Percentiles rank a stretch among this genome's conserved stretches.
Conservation (phyloP, 2,888 invertebrate species). For the Troides helena region DNA sequence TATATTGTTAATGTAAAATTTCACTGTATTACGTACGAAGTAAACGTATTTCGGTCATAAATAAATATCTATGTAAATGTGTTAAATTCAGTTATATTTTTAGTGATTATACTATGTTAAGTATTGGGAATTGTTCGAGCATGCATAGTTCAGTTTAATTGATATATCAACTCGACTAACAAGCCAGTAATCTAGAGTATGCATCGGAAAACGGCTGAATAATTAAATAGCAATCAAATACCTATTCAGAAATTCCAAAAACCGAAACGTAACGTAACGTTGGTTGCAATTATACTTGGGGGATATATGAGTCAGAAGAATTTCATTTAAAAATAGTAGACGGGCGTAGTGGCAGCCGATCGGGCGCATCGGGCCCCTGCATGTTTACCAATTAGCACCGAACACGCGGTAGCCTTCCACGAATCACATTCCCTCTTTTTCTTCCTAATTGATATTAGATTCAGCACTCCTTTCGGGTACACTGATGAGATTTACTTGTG, state of each 20-base stretch:
- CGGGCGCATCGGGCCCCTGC: conserved; percentile 55
- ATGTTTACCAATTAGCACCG: conserved; percentile 68
- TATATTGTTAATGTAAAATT: too few species aligned
- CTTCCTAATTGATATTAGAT: conserved; percentile 55
- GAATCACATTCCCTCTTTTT: conserved; percentile 46
- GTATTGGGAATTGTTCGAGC: conserved; percentile 33
- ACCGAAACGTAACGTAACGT: conserved; percentile 47
- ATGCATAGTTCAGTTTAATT: conserved; percentile 44
- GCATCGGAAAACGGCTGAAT: conserved; percentile 60
- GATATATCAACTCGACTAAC: conserved; percentile 38
- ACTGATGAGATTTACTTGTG: conserved; percentile 33
- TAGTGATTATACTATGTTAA: conserved; percentile 10
- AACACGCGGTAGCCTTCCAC: conserved; percentile 40
- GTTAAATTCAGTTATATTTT: too few species aligned
- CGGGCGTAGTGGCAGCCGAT: conserved; percentile 47
- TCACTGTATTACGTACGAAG: too few species aligned
- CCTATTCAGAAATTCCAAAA: conserved; percentile 57
- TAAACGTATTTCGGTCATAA: neutral
- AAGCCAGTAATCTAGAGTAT: conserved; percentile 40
- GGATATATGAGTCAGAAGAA: conserved; percentile 68
- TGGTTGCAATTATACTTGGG: conserved; percentile 58
- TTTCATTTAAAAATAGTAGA: conserved; percentile 72
- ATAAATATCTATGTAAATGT: too few species aligned
- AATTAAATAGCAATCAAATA: conserved; percentile 69
- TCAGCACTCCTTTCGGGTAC: conserved; percentile 47